Evolutionary conservation across 2,888 invertebrate species (phyloP).

Genomic region (Resseliella maxima): DNA sequence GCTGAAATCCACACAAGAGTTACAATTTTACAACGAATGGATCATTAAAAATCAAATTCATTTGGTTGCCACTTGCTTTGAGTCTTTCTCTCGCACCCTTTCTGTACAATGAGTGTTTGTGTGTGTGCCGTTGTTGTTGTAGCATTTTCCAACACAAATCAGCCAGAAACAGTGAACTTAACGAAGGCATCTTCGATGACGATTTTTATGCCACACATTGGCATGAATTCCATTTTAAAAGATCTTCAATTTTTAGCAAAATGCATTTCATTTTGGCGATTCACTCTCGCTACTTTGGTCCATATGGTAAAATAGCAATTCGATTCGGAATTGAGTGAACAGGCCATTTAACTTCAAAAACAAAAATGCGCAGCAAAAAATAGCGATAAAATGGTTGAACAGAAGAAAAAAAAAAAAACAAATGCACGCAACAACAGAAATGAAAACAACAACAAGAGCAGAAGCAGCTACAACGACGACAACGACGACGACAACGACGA

Average conservation of each 20-base stretch:
- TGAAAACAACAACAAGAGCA: too few relatives aligned
- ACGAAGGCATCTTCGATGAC: constrained; percentile 36
- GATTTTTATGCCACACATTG: constrained; percentile 33
- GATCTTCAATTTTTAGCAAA: constrained; percentile 37
- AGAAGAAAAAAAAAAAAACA: background rate
- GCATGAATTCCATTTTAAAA: constrained; percentile 26
- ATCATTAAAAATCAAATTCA: constrained; percentile 35
- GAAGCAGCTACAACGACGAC: background rate
- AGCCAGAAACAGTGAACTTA: constrained; percentile 22
- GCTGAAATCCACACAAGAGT: background rate
- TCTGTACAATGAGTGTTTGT: background rate
- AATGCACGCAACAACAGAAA: background rate
- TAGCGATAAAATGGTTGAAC: background rate
- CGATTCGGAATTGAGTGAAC: constrained; percentile 31
- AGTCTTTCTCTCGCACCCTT: background rate
- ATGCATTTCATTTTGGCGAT: background rate
- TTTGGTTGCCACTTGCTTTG: constrained; percentile 41
- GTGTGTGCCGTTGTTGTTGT: background rate
- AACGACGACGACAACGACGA: background rate
- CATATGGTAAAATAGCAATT: constrained; percentile 24
- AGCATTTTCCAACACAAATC: constrained; percentile 21
- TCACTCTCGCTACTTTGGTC: background rate
- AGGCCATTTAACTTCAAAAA: constrained; percentile 54
- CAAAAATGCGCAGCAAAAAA: constrained; percentile 43
- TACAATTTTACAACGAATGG: background rate